Conservation (phyloP, 2,888 invertebrate genomes). For the Caenorhabditis auriculariae region DNA sequence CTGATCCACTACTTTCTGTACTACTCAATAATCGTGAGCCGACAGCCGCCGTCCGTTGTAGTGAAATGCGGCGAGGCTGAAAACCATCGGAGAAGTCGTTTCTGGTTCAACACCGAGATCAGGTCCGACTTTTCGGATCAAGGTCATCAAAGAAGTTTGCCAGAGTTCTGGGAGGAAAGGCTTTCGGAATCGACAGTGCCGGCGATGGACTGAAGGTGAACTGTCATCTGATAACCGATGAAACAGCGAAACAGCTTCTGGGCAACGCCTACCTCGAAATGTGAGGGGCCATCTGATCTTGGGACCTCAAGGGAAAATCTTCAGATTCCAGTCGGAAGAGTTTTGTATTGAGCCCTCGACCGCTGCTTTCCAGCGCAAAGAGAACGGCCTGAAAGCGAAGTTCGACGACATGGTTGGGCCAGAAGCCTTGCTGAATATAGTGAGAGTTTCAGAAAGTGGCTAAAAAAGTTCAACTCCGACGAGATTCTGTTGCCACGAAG, state of each 20-base stretch:
- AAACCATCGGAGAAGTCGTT: constrained; percentile 59
- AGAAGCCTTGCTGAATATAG: no score
- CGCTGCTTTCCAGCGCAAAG: constrained; percentile 46
- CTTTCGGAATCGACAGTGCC: constrained; percentile 54
- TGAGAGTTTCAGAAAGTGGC: constrained; percentile 50
- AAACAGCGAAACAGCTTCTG: constrained; percentile 58
- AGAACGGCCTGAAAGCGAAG: constrained; percentile 52
- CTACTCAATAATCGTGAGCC: constrained; percentile 60
- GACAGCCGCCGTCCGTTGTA: constrained; percentile 61
- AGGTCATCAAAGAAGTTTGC: background rate
- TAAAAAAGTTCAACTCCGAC: constrained; percentile 61
- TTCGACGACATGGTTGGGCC: constrained; percentile 62
- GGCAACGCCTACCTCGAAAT: constrained; percentile 61
- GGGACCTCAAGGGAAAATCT: constrained; percentile 1
- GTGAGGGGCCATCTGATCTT: constrained; percentile 21
- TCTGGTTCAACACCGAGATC: constrained; percentile 63
- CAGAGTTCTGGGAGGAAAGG: constrained; percentile 59
- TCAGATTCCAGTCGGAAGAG: constrained; percentile 58
- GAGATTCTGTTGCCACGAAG: constrained; percentile 59
- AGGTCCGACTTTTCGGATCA: constrained; percentile 15
- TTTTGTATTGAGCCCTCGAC: constrained; percentile 57
- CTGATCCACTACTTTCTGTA: constrained; percentile 61
- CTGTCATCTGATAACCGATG: constrained; percentile 61
- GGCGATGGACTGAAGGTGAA: constrained; percentile 51
- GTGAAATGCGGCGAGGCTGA: constrained; percentile 63